A percentile compares a stretch with the other conserved stretches of the same genome.
These are phyloP conservation scores for Dysmachus trigonus DNA, from an alignment of 2,888 invertebrate species.

Conservation along the genomic window DNA sequence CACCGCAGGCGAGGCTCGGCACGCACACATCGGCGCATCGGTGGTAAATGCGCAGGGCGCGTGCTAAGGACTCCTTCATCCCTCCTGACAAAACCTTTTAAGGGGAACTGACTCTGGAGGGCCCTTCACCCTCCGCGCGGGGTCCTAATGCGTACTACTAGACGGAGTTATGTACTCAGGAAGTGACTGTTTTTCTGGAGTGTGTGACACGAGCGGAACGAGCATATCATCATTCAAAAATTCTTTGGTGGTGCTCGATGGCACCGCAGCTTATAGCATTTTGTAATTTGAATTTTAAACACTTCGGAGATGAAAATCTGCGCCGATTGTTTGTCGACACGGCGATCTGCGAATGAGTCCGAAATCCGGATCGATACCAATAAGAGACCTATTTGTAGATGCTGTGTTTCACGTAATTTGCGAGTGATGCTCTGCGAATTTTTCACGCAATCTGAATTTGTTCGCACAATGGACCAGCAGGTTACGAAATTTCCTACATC, in stretches of 20 bases:
- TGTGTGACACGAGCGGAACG: background rate
- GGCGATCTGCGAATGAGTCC: background rate
- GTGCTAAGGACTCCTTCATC: slow-evolving; percentile 8
- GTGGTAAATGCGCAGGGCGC: slow-evolving; percentile 36
- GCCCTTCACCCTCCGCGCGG: background rate
- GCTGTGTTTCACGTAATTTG: background rate
- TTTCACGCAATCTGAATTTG: background rate
- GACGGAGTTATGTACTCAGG: slow-evolving; percentile 25
- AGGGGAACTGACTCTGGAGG: slow-evolving; percentile 1
- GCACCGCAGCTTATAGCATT: background rate
- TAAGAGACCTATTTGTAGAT: background rate
- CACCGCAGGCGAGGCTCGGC: slow-evolving; percentile 18
- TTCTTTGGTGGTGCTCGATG: background rate
- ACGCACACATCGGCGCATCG: background rate
- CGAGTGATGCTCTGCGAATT: background rate
- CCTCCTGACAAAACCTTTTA: slow-evolving; percentile 1
- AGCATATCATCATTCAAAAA: background rate
- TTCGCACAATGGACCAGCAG: background rate
- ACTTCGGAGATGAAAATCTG: background rate
- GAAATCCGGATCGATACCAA: background rate
- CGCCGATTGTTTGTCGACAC: background rate
- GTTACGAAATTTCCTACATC: background rate
- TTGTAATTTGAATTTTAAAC: background rate
- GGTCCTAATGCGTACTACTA: background rate
- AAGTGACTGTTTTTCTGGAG: slow-evolving; percentile 14